These are phyloP conservation scores for Tympanoctomys barrerae DNA, from an alignment of 2,797 vertebrate species.

Conservation along the genomic window DNA sequence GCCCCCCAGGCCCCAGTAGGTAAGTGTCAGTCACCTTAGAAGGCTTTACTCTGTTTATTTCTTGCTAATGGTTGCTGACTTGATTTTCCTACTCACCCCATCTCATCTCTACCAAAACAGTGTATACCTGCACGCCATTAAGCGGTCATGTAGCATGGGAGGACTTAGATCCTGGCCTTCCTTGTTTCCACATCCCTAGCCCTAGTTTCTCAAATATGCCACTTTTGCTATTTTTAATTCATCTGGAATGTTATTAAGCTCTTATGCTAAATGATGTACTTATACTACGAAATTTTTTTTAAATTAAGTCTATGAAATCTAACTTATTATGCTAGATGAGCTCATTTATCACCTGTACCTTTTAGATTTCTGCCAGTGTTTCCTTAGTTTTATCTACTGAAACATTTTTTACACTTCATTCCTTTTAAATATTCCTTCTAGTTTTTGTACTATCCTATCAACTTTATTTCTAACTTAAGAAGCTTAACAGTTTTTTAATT, in stretches of 20 bases:
- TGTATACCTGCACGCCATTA: not conserved
- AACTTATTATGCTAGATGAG: slow-evolving; percentile 49
- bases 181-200: not conserved
- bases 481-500: slow-evolving; percentile 56
- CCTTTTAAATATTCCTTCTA: slow-evolving; percentile 38
- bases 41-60: slow-evolving; percentile 70
- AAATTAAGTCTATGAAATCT: slow-evolving; percentile 55
- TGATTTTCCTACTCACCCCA: not conserved
- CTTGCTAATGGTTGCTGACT: slow-evolving; percentile 59
- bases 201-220: not conserved
- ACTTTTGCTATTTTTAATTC: slow-evolving; percentile 54
- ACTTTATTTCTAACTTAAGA: not conserved
- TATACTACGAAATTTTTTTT: slow-evolving; percentile 44
- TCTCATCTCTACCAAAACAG: not conserved
- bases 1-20: slow-evolving; percentile 96
- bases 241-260: slow-evolving; percentile 13
- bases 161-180: slow-evolving; percentile 22
- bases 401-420: slow-evolving; percentile 56
- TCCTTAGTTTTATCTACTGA: slow-evolving; percentile 36
- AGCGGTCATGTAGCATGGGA: slow-evolving; percentile 23
- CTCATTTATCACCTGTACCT: slow-evolving; percentile 48
- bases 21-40: slow-evolving; percentile 87
- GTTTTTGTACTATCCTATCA: not conserved
- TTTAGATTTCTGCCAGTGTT: slow-evolving; percentile 23
- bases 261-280: slow-evolving; percentile 54